Evolutionary conservation across 2,113 vertebrate genomes (phyloP).

Genomic region (Sclerurus mexicanus): DNA sequence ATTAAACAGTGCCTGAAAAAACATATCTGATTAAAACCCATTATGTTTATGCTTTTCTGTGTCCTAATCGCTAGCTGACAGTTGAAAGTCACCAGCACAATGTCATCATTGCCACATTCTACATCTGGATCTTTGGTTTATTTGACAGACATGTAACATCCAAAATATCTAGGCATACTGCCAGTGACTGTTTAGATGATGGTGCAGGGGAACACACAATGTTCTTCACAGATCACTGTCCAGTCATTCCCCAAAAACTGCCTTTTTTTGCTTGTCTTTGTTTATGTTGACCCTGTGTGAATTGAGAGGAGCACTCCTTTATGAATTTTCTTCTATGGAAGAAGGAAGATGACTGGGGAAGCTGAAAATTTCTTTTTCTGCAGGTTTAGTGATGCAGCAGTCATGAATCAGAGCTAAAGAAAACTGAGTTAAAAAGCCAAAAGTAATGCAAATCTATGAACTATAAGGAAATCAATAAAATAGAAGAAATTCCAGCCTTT

Average conservation of each 20-base stretch:
- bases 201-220: not conserved
- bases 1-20: not conserved
- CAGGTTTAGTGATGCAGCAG: not conserved
- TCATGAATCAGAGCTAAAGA: not conserved
- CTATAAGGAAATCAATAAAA: not conserved
- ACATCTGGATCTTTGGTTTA: slow-evolving; percentile 32
- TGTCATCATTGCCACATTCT: not conserved
- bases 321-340: not conserved
- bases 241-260: not conserved
- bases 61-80: not conserved
- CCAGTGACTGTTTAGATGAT: not conserved
- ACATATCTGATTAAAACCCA: not conserved
- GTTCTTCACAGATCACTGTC: not conserved
- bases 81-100: not conserved
- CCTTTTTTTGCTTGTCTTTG: not conserved
- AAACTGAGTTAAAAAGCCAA: not conserved
- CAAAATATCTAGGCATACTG: not conserved
- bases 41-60: not conserved
- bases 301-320: not conserved
- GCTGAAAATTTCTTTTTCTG: not conserved
- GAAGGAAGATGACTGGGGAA: not conserved
- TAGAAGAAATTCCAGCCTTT: not conserved
- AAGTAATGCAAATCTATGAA: not conserved
- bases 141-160: not conserved
- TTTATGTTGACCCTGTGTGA: not conserved